Base-by-base conservation (phyloP, 2,113 vertebrate species). In the Clinocottus analis region DNA sequence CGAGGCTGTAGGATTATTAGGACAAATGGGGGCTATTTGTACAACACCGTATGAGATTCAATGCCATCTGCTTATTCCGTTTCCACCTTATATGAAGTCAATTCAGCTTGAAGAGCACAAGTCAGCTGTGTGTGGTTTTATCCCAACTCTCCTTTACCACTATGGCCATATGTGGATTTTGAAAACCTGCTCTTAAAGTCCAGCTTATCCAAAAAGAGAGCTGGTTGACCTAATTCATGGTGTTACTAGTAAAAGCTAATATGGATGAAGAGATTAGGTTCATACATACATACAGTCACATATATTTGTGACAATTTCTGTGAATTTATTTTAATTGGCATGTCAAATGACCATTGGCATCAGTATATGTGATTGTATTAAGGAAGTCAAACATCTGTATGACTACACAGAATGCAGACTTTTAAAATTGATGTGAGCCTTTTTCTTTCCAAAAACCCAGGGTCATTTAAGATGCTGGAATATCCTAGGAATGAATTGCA, bases 211-310 rank as follows among this genome's bases (percentile, higher is more conserved):
- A 83, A 85, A 87, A 86, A 87, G 65, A 87, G 82, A 87, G 69
- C 79, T 61, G 77, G 51, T 37, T 90, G 91, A 92, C 90, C 91
- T 89, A 19, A 88, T 87, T 93, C 87, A 64, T 78, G 75, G 60
- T 33, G n/a, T 84, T 81, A 80, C 37, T 59, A 67, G 67, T 69
- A 68, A 45, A 67, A 85, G 80, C 86, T 79, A 77, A 76, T 78
- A 88, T 86, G 82, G 84, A 89, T 85, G 70, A 89, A 79, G 51
- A 87, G 89, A 90, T 90, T 89, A 87, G 8, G 37, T 77, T 66
- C 64, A 79, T 62, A 12, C 41, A 72, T 58, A 70, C 41, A 72
- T 62, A 64, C 35, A 68, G 47, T 77, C 70, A 56, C 23, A 60
- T 79, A 43, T 72, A 64, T 79, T 62, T 51, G 45, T 35, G 49